These are phyloP conservation scores for Meiosimyza platycephala DNA, from an alignment of 2,888 invertebrate species.

Conservation along the genomic window DNA sequence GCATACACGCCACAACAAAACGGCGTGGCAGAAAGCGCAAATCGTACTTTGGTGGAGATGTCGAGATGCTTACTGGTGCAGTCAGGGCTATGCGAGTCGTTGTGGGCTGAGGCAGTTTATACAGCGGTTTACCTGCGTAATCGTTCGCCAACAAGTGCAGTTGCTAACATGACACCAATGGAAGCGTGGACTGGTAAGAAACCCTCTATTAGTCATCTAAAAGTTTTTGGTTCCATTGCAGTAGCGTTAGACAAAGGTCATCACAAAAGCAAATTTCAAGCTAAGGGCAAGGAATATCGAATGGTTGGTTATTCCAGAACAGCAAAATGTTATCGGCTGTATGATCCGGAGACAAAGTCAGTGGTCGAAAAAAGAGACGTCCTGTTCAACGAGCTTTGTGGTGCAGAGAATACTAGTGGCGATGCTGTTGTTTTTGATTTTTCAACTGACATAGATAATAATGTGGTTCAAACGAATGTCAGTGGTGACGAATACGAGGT, in stretches of 20 bases:
- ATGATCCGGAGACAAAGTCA: no score
- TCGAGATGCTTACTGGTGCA: constrained; percentile 53
- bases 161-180: constrained; percentile 41
- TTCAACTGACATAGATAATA: no score
- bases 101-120: constrained; percentile 47
- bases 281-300: no score
- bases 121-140: constrained; percentile 45
- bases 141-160: constrained; percentile 39
- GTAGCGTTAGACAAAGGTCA: constrained; percentile 37
- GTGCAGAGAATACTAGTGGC: no score
- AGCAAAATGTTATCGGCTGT: no score
- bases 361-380: no score
- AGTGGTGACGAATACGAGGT: no score
- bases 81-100: constrained; percentile 44
- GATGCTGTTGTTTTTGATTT: no score
- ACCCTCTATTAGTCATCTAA: constrained; percentile 39
- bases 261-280: no score
- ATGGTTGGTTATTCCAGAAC: no score
- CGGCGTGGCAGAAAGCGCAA: constrained; percentile 45
- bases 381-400: no score
- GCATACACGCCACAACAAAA: constrained; percentile 48
- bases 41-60: constrained; percentile 48
- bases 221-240: constrained; percentile 39
- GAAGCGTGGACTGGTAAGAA: constrained; percentile 45
- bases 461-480: no score